phyloP scores from a whole-genome alignment of 23 tunicate species.

The Ascidia mentula region DNA sequence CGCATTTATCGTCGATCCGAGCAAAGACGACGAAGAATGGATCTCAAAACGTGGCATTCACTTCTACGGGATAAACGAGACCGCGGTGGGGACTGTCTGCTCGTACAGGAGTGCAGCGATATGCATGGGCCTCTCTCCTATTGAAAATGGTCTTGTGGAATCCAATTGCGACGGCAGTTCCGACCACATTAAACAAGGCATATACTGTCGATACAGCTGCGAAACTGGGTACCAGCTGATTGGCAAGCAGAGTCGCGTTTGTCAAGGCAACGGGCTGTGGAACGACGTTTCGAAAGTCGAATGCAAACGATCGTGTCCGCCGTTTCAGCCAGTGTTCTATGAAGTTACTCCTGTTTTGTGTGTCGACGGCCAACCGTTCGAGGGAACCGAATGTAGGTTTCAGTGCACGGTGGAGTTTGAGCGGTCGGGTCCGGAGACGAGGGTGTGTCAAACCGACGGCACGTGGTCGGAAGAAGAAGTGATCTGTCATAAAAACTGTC shows the following conservation, averaged over 20 bases:
- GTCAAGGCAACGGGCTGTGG: conserved; percentile 26
- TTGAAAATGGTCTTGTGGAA: conserved; percentile 19
- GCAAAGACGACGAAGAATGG: not conserved
- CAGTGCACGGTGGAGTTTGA: conserved; percentile 2
- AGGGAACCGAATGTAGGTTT: conserved; percentile 23
- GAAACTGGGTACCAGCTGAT: conserved; percentile 8
- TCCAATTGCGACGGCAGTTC: not conserved
- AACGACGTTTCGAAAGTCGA: not conserved
- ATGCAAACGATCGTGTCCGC: conserved; percentile 23
- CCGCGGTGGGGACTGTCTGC: conserved; percentile 17
- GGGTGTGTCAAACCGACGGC: conserved; percentile 18
- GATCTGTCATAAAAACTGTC: conserved; percentile 31
- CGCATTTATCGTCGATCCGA: not conserved
- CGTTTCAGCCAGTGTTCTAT: not conserved
- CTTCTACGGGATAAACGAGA: not conserved
- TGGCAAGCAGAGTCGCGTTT: not conserved
- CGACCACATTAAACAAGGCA: not conserved
- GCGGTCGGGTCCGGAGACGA: not conserved
- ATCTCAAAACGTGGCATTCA: not conserved
- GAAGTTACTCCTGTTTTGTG: not conserved
- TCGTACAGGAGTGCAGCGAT: not conserved
- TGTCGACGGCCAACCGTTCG: not conserved
- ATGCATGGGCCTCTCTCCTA: conserved; percentile 1
- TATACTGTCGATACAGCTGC: conserved; percentile 24
- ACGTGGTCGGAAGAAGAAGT: conserved; percentile 22